Evolutionary conservation across 1,140 invertebrate species (phyloP), one percentile per base, ranked within the genome.

Genomic region (Aphaenogaster ashmeadi): DNA sequence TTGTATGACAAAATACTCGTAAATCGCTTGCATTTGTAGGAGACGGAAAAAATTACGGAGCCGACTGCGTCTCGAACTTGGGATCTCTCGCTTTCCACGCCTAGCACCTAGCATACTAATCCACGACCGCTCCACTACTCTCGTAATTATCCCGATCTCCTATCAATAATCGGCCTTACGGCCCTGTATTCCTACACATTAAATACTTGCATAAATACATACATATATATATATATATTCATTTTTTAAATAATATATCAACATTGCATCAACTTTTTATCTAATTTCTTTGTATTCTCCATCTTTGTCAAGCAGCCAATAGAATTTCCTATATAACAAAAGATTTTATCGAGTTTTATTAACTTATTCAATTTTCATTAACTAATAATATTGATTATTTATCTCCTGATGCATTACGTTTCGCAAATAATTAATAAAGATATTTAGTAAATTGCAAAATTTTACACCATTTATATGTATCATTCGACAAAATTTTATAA

Each of bases 401-500:
- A 44, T 44, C 9, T 64, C 8, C 5, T 47, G 9, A 1, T 5
- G 9, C 1, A 58, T 27, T 41, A 50, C 6, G 8, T 77, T 67
- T 38, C 0, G 13, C 38, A 52, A 67, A 52, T 52, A 67, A 66
- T 62, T 27, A 15, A 18, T 47, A 38, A 79, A 64, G 0, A 52
- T 21, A 38, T 67, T 21, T 44, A 27, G 15, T 8, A 36, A 36
- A 13, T 38, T 4, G 9, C 4, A 44, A 60, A 60, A 60, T 44
- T 67, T 67, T 21, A 38, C n/a, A 15, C n/a, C 9, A 64, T 64
- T 50, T 18, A 11, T 18, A 80, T 67, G 18, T 18, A 80, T 67
- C 27, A 50, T 79, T 78, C 44, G 58, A 67, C 33, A 66, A 52
- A 79, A 21, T 79, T 33, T 67, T 21, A 21, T 13, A 60, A 77